Base-by-base conservation (phyloP, 2,888 invertebrate genomes). In the Branchellion lobata region DNA sequence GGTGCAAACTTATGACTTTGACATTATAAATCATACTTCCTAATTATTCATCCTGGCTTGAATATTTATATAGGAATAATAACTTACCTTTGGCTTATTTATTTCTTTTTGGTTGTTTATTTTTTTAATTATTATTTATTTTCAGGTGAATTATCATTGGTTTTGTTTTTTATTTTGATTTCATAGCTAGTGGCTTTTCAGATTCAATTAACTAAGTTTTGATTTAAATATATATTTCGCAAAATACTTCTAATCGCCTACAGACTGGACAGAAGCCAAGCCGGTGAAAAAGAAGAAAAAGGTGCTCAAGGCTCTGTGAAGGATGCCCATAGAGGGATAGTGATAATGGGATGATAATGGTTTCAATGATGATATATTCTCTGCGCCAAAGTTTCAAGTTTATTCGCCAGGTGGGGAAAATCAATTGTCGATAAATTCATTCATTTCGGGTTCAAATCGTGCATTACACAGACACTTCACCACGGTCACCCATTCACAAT, bases 201-300 rank as follows among this genome's bases (percentile, higher is more conserved):
- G 21, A 24, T 8, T 57, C 8, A 57, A 18, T 24, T 24, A 24
- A 14, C 14, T 24, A 5, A 57, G 21, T 57, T 24, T 24, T 57
- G 8, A 5, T 18, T 24, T 24, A 24, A 24, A 57, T 57, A 24
- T 14, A 57, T 18, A n/a, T 57, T 57, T 24, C 18, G 47, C 47
- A 47, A 47, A 47, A 47, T 24, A 14, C 21, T 57, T 8, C 14
- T 40, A 40, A 8, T 14, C 14, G 8, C 5, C 40, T 5, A 14
- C 61, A 57, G 61, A 57, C 21, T 57, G 61, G 61, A 57, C 61
- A 24, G 71, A 31, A 31, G 14, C 71, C 3, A 34, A 33, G 31
- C 27, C 71, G 27, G 14, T 71, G 5, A 71, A 34, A 29, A 34
- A 71, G 71, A 71, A 34, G 34, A 34, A 71, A 34, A 71, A 34